Evolutionary conservation across 2,797 vertebrate species (phyloP).

Genomic region (Xyrichtys novacula): DNA sequence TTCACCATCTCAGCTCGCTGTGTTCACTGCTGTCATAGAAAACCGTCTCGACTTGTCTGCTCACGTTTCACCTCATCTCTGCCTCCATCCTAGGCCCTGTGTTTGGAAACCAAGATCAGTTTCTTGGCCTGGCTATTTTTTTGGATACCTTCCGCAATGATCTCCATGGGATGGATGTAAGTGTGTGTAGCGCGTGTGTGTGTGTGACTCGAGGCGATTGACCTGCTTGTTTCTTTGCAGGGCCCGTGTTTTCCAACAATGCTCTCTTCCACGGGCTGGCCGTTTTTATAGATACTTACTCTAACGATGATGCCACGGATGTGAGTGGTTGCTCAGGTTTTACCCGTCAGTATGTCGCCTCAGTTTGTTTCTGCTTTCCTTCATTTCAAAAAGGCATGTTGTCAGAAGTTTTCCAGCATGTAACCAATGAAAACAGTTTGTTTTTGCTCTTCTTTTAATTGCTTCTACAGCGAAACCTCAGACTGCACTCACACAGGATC

Average conservation of each 20-base stretch:
- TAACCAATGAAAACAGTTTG: not conserved
- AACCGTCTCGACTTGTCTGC: constrained; percentile 35
- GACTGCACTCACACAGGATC: not conserved
- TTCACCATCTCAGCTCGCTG: constrained; percentile 1
- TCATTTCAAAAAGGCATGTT: constrained; percentile 26
- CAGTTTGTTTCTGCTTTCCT: constrained; percentile 3
- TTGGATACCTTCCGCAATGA: constrained; percentile 90
- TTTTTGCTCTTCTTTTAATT: constrained; percentile 7
- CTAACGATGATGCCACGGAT: constrained; percentile 94
- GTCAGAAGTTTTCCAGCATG: constrained; percentile 31
- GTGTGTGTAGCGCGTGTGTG: constrained; percentile 61
- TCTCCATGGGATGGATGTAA: constrained; percentile 88
- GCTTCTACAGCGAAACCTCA: not conserved
- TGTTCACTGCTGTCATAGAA: constrained; percentile 23
- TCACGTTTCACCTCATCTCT: constrained; percentile 76
- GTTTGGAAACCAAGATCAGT: constrained; percentile 87
- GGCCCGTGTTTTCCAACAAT: constrained; percentile 95
- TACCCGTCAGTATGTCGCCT: constrained; percentile 51
- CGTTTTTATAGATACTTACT: constrained; percentile 96
- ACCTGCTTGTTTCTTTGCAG: constrained; percentile 84
- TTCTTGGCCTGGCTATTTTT: constrained; percentile 87
- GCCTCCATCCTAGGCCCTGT: constrained; percentile 84
- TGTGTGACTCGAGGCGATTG: constrained; percentile 34
- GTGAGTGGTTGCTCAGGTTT: constrained; percentile 84
- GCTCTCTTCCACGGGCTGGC: constrained; percentile 95